Evolutionary conservation across 2,888 invertebrate genomes (phyloP), one percentile per base, ranked within the genome.

Genomic region (Diarsia brunnea): DNA sequence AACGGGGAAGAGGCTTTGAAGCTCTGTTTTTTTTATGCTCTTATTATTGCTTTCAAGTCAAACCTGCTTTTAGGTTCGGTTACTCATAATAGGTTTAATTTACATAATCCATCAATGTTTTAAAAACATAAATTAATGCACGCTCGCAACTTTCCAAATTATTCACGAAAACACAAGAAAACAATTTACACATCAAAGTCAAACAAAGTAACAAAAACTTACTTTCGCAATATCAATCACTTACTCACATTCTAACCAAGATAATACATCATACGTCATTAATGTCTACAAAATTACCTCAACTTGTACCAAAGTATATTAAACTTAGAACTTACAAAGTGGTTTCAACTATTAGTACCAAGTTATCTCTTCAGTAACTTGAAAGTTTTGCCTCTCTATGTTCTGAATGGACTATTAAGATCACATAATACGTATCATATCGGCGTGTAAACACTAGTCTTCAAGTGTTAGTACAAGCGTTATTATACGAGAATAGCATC

Each of bases 311-410:
- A 60, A 70, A 73, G 74, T 77, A 71, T 78, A 84, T 84, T 68
- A 86, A 81, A 81, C 69, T 81, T 7, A 67, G 21, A 77, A 86
- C 75, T 81, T 84, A 60, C 51, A 60, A 78, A 82, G 85, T 85
- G 84, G 78, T 78, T 75, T 74, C 75, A 75, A 79, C 81, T 84
- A 75, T 84, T 75, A 81, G 61, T 67, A 66, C 49, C 55, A 77
- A 84, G 69, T 81, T 86, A 85, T 82, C 73, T 76, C 55, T 47
- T 63, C 64, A 67, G 75, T 77, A 65, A 81, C 73, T 82, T 61
- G 61, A 60, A 82, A 84, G 73, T 87, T 86, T 75, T 66, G 60
- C 53, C 12, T 31, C 69, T 80, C 53, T 67, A 31, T 58, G 63
- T 70, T 72, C 27, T 69, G 71, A 85, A 75, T 84, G 53, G 55